Conservation (phyloP, 2,888 invertebrate species). For the Cataglyphis albicans region DNA sequence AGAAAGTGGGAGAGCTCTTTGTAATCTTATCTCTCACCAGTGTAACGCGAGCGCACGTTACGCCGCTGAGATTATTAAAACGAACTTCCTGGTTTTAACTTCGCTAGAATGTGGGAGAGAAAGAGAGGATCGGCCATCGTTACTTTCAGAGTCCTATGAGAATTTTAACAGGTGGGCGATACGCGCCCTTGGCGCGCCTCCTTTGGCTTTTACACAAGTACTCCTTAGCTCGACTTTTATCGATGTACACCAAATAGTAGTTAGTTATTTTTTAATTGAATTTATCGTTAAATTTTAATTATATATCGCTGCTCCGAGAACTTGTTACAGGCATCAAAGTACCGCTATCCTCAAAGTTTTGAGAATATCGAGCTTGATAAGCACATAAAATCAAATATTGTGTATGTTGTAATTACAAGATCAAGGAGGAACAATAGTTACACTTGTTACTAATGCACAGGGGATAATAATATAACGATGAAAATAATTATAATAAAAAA, state of each 20-base stretch:
- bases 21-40: conserved; percentile 41
- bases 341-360: neutral
- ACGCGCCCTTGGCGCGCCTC: conserved; percentile 1
- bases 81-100: conserved; percentile 48
- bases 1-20: neutral
- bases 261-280: conserved; percentile 8
- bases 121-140: conserved; percentile 1
- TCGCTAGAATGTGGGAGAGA: neutral
- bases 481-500: neutral
- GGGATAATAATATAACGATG: neutral
- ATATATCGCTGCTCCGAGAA: neutral
- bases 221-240: conserved; percentile 38
- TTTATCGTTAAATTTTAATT: conserved; percentile 5
- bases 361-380: neutral
- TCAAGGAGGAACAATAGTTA: neutral
- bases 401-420: neutral
- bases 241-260: neutral
- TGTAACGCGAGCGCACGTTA: conserved; percentile 37
- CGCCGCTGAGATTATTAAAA: conserved; percentile 50
- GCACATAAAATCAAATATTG: neutral
- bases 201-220: conserved; percentile 23
- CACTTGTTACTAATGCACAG: neutral
- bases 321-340: neutral
- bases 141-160: conserved; percentile 43
- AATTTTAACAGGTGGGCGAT: conserved; percentile 54